Evolutionary conservation across 2,888 invertebrate genomes (phyloP).

Genomic region (Zonitis immaculata): DNA sequence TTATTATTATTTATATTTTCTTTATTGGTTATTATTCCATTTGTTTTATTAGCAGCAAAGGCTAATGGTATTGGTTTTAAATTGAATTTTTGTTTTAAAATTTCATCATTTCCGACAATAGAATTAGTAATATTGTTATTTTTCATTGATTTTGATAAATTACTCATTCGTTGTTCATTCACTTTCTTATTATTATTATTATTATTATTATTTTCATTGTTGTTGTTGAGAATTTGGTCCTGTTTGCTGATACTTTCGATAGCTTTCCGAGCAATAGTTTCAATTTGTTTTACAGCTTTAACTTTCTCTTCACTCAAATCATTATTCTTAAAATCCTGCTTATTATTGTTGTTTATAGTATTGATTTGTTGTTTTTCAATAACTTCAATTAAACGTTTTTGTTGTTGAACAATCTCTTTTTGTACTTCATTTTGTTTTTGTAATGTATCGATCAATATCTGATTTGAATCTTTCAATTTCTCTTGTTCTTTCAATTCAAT

Average conservation of each 20-base stretch:
- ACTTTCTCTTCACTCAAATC: constrained; percentile 33
- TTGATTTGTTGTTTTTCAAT: constrained; percentile 19
- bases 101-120: background rate
- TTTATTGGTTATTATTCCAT: background rate
- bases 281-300: constrained; percentile 43
- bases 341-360: background rate
- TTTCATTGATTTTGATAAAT: background rate
- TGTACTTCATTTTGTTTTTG: constrained; percentile 66
- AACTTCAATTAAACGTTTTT: constrained; percentile 47
- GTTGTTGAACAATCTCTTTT: constrained; percentile 62
- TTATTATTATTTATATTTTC: background rate
- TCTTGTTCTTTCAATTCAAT: constrained; percentile 46
- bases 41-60: constrained; percentile 8
- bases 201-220: background rate
- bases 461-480: constrained; percentile 41
- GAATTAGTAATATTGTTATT: background rate
- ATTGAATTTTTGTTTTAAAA: background rate
- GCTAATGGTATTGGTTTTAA: constrained; percentile 14
- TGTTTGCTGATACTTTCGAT: constrained; percentile 38
- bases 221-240: background rate
- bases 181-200: too few species aligned
- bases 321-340: constrained; percentile 21
- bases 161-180: background rate
- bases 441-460: constrained; percentile 58
- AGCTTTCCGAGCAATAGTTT: constrained; percentile 42